Percentiles rank a stretch among this genome's conserved stretches.
Evolutionary conservation across 2,113 vertebrate species (phyloP).

Genomic region (Nothobranchius furzeri): DNA sequence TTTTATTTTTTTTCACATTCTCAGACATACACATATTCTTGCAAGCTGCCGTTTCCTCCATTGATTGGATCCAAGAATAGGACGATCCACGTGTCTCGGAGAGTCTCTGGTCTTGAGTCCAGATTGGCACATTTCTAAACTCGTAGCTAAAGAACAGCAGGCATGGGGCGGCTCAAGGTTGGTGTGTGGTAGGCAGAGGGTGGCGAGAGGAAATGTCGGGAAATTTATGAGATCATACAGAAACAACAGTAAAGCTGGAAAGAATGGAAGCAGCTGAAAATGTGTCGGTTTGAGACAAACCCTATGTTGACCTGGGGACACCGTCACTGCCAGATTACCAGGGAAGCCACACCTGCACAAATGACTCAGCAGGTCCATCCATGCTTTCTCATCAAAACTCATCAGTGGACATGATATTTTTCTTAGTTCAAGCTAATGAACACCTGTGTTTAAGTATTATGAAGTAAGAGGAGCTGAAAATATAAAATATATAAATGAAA

Average conservation of each 20-base stretch:
- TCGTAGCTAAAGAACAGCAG: constrained; percentile 36
- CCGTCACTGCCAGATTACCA: not conserved
- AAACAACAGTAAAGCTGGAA: no score
- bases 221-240: not conserved
- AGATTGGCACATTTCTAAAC: constrained; percentile 44
- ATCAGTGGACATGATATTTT: not conserved
- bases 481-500: not conserved
- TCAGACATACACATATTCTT: constrained; percentile 20
- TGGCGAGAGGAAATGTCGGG: constrained; percentile 23
- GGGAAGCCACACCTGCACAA: not conserved
- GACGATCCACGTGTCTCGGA: constrained; percentile 53
- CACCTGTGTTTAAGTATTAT: not conserved
- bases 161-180: constrained; percentile 20
- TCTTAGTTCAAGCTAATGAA: not conserved
- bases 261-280: no score
- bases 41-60: constrained; percentile 50
- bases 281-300: no score
- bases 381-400: not conserved
- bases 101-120: constrained; percentile 40
- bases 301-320: not conserved
- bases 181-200: constrained; percentile 38
- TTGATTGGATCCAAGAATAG: constrained; percentile 49
- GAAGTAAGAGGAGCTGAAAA: not conserved
- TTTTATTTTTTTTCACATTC: constrained; percentile 11
- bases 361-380: no score